Evolutionary conservation across 1,140 invertebrate species (phyloP).

Genomic region (Drosophila littoralis): DNA sequence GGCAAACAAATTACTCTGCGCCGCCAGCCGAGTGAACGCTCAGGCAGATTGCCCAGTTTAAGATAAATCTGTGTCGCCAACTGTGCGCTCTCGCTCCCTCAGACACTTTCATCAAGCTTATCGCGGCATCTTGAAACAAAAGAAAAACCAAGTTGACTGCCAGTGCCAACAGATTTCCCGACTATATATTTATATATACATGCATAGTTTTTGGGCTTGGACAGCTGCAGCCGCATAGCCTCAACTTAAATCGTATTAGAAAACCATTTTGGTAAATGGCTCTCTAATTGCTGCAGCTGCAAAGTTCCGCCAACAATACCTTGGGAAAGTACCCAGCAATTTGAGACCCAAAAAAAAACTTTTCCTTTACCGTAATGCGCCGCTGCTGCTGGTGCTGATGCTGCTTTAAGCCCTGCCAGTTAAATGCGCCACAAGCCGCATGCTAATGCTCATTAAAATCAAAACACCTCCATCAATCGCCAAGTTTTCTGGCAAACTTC

Average conservation of each 20-base stretch:
- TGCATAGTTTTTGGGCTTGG: slow-evolving; percentile 14
- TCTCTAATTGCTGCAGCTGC: slow-evolving; percentile 46
- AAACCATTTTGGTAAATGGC: slow-evolving; percentile 73
- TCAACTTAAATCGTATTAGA: slow-evolving; percentile 54
- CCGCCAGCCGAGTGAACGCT: slow-evolving; percentile 6
- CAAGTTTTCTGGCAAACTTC: slow-evolving; percentile 31
- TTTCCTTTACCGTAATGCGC: background rate
- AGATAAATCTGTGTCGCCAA: slow-evolving; percentile 52
- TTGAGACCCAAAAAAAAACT: slow-evolving; percentile 22
- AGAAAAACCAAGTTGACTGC: slow-evolving; percentile 43
- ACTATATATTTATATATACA: background rate
- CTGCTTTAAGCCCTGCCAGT: slow-evolving; percentile 9
- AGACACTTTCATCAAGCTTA: slow-evolving; percentile 81
- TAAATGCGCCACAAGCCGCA: slow-evolving; percentile 34
- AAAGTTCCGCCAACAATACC: too few species aligned
- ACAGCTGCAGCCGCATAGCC: slow-evolving; percentile 6
- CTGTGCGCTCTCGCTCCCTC: slow-evolving; percentile 19
- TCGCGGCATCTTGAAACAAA: slow-evolving; percentile 64
- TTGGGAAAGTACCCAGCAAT: slow-evolving; percentile 49
- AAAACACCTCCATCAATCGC: background rate
- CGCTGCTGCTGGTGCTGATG: too few species aligned
- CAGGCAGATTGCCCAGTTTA: slow-evolving; percentile 62
- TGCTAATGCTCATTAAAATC: slow-evolving; percentile 75
- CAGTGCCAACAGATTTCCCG: slow-evolving; percentile 40
- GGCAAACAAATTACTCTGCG: slow-evolving; percentile 65